Evolutionary conservation across 1,140 invertebrate genomes (phyloP), one percentile per base, ranked within the genome.

Genomic region (Heliothis virescens): DNA sequence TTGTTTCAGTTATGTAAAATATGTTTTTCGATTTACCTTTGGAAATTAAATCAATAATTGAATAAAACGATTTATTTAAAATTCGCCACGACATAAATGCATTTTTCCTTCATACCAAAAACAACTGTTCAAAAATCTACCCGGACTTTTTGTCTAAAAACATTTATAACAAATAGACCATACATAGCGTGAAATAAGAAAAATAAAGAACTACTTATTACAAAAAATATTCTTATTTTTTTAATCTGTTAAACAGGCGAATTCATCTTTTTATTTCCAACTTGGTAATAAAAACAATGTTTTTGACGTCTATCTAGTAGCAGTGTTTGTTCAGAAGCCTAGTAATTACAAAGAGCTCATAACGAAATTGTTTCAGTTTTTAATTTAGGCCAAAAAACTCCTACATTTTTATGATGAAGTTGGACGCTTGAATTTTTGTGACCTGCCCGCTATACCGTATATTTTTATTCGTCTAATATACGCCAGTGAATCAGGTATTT

Each of bases 321-420:
- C 63, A 48, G 41, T 48, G 18, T 67, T 67, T 67, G 47, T n/a
- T 67, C 41, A 67, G 48, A 50, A 48, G 63, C 63, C 62, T 65
- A 53, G 67, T 71, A 52, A 71, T 71, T 71, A 71, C 67, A 71
- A 71, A 29, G 47, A 53, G 47, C n/a, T 52, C 13, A 53, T 52
- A 71, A 50, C 67, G 67, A 72, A 55, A 72, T 57, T 72, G 50
- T 57, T 72, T 55, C 47, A 72, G n/a, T 72, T 57, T 72, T 72
- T 72, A 72, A 72, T 72, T 50, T 57, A n/a, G 18, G 57, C 16
- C 50, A 55, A 72, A 71, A 26, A 26, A 41, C 12, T 18, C 3
- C 53, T 41, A 41, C 53, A 50, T 34, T 72, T 57, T 41, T 57
- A 57, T 72, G 34, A 26, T 57, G 52, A 72, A 16, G 69, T 41